Base-by-base conservation (phyloP, 2,888 invertebrate genomes). In the Pristionchus exspectatus region DNA sequence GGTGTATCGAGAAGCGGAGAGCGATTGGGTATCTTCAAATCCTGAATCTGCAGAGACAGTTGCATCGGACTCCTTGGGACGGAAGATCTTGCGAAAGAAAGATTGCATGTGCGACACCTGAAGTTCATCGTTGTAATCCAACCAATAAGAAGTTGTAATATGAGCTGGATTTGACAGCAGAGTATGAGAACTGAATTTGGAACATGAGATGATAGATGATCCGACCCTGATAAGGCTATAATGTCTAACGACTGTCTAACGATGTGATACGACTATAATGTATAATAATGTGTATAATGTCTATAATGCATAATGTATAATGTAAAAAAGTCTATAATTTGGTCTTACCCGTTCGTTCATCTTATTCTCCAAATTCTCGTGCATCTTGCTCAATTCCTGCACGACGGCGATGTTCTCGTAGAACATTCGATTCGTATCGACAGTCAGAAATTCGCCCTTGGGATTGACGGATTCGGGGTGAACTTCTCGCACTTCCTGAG, bases 321-420 rank as follows among this genome's bases (percentile, higher is more conserved):
- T n/a, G n/a, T n/a, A n/a, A n/a, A 96, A 95, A 92, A n/a, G 44
- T 0, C 12, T 50, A 50, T 50, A 38, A 38, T 38, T 38, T 3
- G 44, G 9, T 50, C 97, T 96, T 95, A 99, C 99, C 92, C 99
- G 96, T 95, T 98, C 97, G 95, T 98, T 98, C 92, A 99, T 98
- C 93, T 98, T 96, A 59, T 97, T 97, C 95, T 98, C 98, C 93
- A 99, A 96, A 95, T 98, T 97, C 77, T 98, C 98, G 0, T 98
- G 98, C 85, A 99, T 97, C 95, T 98, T 98, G 96, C 98, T 98
- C 89, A 99, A 96, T 95, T 99, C 98, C 95, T 99, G 98, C 0
- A 99, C 98, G 0, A 99, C 99, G 0, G 99, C 98, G 21, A 99
- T 97, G 95, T 98, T 99, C 95, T 99, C 99, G 98, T 99, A 98